These are phyloP conservation scores for Megaceryle maxima DNA, from an alignment of 2,113 vertebrate species.

Conservation along the genomic window DNA sequence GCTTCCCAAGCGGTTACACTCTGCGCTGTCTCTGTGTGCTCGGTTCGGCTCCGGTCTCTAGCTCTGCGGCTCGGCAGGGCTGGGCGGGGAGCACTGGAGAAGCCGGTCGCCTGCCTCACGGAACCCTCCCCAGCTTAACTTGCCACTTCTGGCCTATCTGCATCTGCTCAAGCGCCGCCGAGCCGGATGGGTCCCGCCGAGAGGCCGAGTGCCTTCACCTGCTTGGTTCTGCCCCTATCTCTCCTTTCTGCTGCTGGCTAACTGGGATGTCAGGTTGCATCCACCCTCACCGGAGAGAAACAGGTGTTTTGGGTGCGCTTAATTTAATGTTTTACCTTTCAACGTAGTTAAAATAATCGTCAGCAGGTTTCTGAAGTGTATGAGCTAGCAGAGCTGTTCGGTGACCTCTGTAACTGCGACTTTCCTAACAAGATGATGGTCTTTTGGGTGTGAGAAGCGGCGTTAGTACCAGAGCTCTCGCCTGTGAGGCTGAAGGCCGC, in stretches of 20 bases:
- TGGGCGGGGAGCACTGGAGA: background rate
- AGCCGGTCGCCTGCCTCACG: background rate
- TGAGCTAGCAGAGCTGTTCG: background rate
- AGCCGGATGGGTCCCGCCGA: background rate
- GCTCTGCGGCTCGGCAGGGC: background rate
- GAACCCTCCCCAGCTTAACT: background rate
- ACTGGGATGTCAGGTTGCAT: fast-evolving
- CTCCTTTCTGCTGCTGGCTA: fast-evolving
- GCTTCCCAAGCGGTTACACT: fast-evolving
- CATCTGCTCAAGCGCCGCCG: background rate
- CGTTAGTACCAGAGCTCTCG: background rate
- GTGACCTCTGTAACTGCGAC: fast-evolving
- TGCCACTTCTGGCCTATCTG: too few species aligned
- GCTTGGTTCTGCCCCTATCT: background rate
- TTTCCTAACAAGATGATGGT: fast-evolving
- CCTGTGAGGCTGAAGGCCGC: fast-evolving
- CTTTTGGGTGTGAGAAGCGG: background rate
- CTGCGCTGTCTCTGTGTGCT: background rate
- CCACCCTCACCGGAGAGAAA: fast-evolving
- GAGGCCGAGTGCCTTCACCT: background rate
- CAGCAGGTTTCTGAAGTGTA: fast-evolving
- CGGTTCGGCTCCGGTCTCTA: too few species aligned
- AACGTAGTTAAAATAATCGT: fast-evolving
- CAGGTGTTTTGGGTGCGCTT: fast-evolving
- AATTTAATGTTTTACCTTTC: fast-evolving